These are phyloP conservation scores for Neuroterus valhalla DNA, from an alignment of 1,140 invertebrate species.

Conservation along the genomic window DNA sequence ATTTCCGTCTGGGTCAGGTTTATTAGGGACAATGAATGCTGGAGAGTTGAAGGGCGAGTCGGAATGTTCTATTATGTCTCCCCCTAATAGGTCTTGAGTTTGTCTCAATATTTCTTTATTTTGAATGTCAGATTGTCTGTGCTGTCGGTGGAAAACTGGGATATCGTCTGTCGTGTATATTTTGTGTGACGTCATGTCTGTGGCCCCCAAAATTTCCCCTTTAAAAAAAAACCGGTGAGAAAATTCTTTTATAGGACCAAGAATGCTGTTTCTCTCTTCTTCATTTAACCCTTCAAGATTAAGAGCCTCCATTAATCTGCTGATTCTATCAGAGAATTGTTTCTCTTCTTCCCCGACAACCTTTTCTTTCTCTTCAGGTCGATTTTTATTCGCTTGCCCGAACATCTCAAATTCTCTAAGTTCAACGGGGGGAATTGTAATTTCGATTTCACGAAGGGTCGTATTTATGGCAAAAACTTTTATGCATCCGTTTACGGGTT, in stretches of 20 bases:
- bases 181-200: background rate
- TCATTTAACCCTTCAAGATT: background rate
- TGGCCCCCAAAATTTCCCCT: slow-evolving; percentile 23
- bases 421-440: background rate
- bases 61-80: slow-evolving; percentile 21
- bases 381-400: background rate
- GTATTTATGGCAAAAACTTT: slow-evolving; percentile 1
- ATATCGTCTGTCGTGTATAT: background rate
- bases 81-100: background rate
- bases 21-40: too few relatives aligned
- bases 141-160: slow-evolving; percentile 4
- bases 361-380: background rate
- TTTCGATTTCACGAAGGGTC: background rate
- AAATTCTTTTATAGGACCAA: background rate
- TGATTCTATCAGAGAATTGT: background rate
- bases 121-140: background rate
- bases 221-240: background rate
- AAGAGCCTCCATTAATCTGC: background rate
- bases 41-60: slow-evolving; percentile 4
- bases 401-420: background rate
- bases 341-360: too few relatives aligned
- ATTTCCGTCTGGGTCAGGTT: too few relatives aligned
- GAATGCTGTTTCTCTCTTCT: background rate
- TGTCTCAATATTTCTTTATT: slow-evolving; percentile 6
- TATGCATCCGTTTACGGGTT: background rate